A percentile compares a stretch with the other conserved stretches of the same genome.
Conservation (phyloP, 1,140 invertebrate genomes). For the Panulirus ornatus region DNA sequence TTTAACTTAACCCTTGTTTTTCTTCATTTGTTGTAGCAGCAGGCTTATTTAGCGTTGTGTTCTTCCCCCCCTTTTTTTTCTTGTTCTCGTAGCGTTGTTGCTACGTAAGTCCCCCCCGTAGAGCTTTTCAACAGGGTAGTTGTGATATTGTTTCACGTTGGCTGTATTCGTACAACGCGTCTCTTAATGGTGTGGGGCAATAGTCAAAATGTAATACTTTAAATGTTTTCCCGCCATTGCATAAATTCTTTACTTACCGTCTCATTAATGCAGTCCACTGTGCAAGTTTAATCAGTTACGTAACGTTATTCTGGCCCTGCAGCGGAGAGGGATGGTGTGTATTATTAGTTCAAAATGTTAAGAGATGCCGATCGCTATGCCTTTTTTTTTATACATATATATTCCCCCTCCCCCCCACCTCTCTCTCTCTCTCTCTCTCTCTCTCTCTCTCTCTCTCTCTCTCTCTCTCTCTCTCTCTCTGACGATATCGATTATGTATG, state of each 20-base stretch:
- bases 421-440: slow-evolving; percentile 19
- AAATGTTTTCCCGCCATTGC: background rate
- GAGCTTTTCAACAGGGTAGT: too few species aligned
- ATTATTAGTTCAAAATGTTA: too few species aligned
- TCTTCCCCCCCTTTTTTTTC: background rate
- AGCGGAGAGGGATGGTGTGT: too few species aligned
- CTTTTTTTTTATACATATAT: too few species aligned
- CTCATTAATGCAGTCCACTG: too few species aligned
- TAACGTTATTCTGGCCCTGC: too few species aligned
- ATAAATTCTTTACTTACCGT: slow-evolving; percentile 25
- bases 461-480: background rate
- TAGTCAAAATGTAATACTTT: slow-evolving; percentile 16
- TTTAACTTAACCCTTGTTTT: slow-evolving; percentile 16
- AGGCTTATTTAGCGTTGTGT: background rate
- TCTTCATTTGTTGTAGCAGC: slow-evolving; percentile 9
- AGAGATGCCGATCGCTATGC: background rate
- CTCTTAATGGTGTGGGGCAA: background rate
- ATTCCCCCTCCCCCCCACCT: background rate
- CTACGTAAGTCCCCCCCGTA: too few species aligned
- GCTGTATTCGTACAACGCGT: background rate
- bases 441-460: slow-evolving; percentile 4
- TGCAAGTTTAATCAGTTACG: too few species aligned
- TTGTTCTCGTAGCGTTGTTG: background rate
- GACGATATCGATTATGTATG: slow-evolving; percentile 34
- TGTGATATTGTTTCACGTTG: too few species aligned